phyloP scores from a whole-genome alignment of 2,797 vertebrate genomes.

The Salmo trutta region DNA sequence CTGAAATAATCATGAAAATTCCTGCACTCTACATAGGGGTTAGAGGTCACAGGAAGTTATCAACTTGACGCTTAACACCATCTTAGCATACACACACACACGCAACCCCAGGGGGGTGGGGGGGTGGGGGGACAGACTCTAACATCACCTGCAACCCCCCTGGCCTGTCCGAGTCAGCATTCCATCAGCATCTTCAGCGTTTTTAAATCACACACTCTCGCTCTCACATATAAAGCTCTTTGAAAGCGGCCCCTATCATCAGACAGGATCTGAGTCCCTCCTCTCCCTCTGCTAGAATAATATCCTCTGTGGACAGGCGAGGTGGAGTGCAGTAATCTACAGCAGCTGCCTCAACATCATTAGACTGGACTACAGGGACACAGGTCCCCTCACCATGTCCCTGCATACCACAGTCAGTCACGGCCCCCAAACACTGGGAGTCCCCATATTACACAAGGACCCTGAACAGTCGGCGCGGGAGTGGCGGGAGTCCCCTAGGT shows the following conservation, averaged over 20 bases:
- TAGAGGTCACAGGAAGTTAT: constrained; percentile 35
- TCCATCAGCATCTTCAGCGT: constrained; percentile 60
- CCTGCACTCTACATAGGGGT: constrained; percentile 7
- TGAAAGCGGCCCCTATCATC: constrained; percentile 35
- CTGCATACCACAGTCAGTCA: constrained; percentile 21
- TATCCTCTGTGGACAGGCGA: constrained; percentile 56
- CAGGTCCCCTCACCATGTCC: constrained; percentile 46
- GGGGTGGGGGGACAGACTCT: background rate
- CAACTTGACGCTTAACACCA: constrained; percentile 52
- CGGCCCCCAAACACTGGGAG: too few species aligned
- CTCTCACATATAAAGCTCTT: constrained; percentile 10
- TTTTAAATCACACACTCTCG: constrained; percentile 24
- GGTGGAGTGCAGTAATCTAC: constrained; percentile 58
- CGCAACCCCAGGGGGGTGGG: constrained; percentile 17
- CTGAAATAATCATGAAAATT: constrained; percentile 2
- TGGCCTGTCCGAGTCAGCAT: constrained; percentile 42
- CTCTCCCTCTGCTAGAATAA: constrained; percentile 45
- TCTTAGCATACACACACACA: constrained; percentile 23
- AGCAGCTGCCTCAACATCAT: constrained; percentile 76
- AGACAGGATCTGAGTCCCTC: constrained; percentile 47
- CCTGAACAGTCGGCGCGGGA: constrained; percentile 20
- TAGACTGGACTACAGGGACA: constrained; percentile 57
- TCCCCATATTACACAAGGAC: too few species aligned
- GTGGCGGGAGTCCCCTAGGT: constrained; percentile 24
- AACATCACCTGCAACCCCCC: background rate